Evolutionary conservation across 2,797 vertebrate genomes (phyloP), one percentile per base, ranked within the genome.

Genomic region (Amphiprion clarkii): DNA sequence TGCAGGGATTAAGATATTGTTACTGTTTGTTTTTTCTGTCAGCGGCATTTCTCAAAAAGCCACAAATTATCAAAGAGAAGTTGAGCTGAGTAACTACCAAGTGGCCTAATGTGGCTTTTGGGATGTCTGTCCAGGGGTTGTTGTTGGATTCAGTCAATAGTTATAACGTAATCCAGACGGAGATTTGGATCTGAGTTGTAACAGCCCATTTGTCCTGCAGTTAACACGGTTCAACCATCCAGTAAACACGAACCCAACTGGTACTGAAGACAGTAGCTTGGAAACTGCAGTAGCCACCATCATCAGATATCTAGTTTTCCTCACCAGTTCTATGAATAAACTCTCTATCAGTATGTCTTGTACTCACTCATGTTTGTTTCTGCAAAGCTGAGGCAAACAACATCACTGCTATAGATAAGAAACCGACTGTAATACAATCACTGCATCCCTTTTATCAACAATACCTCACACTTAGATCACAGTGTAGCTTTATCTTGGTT

Each of bases 1-100:
- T 55, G 39, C 33, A 33, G 73, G 39, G 25, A 33, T 8, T 14
- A 14, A 27, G 21, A 60, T 65, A 52, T 70, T 78, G 69, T 67
- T 48, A 8, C 46, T 31, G 31, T 62, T 73, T 66, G 27, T 71
- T 65, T 65, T 23, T 33, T n/a, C 36, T 56, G 25, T 46, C 58
- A 27, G 64, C 60, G 53, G 52, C 21, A 55, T 10, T 31, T 19
- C 42, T 60, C 1, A 25, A 11, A 76, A 76, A 61, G 59, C 1
- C 21, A 44, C 27, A 31, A 8, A 46, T 62, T 60, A 17, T n/a
- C 52, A 73, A n/a, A 44, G 44, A 54, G 29, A 53, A 27, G n/a
- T 29, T 56, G 17, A 59, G 19, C 3, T 19, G 36, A 39, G 14
- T 11, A 33, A 44, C 42, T 62, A 48, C 23, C 60, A 25, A 62